A percentile compares a stretch with the other conserved stretches of the same genome.
Evolutionary conservation across 2,113 vertebrate genomes (phyloP).

Genomic region (Alethe castanea): DNA sequence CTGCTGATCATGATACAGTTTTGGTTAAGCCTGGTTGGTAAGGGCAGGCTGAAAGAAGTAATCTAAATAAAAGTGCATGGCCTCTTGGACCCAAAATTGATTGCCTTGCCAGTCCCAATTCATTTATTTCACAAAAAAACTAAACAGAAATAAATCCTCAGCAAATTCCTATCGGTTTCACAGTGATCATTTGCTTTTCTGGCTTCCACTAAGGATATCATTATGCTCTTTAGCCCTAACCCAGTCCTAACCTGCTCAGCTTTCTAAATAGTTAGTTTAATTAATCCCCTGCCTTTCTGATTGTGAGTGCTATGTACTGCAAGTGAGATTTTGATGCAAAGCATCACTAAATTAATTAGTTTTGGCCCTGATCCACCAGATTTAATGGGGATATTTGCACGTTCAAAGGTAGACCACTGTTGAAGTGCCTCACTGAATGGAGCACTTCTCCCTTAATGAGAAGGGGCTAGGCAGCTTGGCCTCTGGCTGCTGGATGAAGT

Average conservation of each 20-base stretch:
- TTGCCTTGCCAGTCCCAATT: neutral
- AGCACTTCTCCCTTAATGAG: conserved; percentile 49
- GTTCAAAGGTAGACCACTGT: conserved; percentile 52
- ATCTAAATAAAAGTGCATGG: conserved; percentile 21
- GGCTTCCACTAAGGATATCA: conserved; percentile 34
- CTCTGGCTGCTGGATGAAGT: neutral
- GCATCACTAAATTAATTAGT: conserved; percentile 59
- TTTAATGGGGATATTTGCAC: conserved; percentile 44
- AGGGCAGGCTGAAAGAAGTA: neutral
- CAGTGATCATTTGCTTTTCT: conserved; percentile 16
- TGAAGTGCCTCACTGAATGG: conserved; percentile 48
- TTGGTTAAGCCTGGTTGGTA: neutral
- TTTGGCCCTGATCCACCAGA: conserved; percentile 53
- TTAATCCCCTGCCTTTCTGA: conserved; percentile 51
- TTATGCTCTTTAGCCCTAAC: conserved; percentile 40
- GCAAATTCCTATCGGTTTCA: conserved; percentile 49
- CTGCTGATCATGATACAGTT: neutral
- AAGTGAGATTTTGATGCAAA: conserved; percentile 44
- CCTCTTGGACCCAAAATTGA: neutral
- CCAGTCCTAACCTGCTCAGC: conserved; percentile 38
- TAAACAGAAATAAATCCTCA: neutral
- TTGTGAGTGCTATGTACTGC: conserved; percentile 14
- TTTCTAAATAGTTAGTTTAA: conserved; percentile 57
- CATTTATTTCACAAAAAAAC: neutral
- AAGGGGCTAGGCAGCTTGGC: neutral